Evolutionary conservation across 2,113 vertebrate species (phyloP).

Genomic region (Sinocyclocheilus rhinocerous): DNA sequence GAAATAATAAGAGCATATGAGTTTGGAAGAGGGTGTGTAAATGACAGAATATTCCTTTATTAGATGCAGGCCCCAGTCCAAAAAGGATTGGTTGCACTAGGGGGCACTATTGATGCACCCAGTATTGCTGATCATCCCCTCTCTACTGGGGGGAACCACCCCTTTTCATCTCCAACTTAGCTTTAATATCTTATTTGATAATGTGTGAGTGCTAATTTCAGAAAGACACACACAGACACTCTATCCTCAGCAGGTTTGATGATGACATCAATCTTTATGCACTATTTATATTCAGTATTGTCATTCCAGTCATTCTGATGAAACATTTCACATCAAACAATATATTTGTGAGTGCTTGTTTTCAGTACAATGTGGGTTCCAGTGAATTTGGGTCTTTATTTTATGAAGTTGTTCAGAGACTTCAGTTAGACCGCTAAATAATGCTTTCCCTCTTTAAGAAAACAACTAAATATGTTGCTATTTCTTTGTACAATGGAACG

Average conservation of each 20-base stretch:
- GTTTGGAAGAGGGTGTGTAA: not conserved
- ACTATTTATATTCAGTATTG: conserved; percentile 38
- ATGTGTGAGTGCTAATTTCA: conserved; percentile 48
- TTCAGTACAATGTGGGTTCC: not conserved
- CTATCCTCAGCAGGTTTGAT: conserved; percentile 13
- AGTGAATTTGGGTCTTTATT: not conserved
- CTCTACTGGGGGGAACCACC: conserved; percentile 30
- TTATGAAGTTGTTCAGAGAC: conserved; percentile 14
- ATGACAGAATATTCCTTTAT: not conserved
- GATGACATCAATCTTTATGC: conserved; percentile 13
- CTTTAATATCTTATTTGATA: conserved; percentile 50
- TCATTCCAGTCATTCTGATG: conserved; percentile 18
- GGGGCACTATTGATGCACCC: conserved; percentile 55
- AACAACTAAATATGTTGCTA: conserved; percentile 42
- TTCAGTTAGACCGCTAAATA: not conserved
- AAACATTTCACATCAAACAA: conserved; percentile 14
- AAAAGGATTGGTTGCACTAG: conserved; percentile 42
- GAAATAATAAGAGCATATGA: not conserved
- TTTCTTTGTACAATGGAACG: conserved; percentile 28
- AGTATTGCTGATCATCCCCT: conserved; percentile 13
- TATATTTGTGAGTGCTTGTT: not conserved
- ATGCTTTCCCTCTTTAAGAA: not conserved
- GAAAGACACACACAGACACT: not conserved
- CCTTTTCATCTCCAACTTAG: conserved; percentile 48
- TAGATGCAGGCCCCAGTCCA: not conserved